phyloP scores from a whole-genome alignment of 2,113 vertebrate genomes.

The Corythoichthys intestinalis region DNA sequence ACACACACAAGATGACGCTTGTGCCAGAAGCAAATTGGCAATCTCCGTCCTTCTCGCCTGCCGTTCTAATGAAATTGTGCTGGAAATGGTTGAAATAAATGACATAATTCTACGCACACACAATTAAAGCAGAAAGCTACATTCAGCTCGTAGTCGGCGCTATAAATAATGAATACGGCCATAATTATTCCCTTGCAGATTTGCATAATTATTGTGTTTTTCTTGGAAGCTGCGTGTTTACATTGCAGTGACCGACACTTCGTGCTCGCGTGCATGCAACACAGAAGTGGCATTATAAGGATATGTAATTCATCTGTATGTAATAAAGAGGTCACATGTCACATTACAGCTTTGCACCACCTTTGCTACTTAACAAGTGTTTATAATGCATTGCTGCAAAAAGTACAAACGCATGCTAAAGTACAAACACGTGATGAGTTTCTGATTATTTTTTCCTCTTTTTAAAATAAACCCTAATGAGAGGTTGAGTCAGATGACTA shows the following conservation, averaged over 20 bases:
- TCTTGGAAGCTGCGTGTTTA: constrained; percentile 68
- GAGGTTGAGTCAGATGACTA: neutral
- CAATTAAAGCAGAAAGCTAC: constrained; percentile 74
- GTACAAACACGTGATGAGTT: neutral
- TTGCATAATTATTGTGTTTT: constrained; percentile 78
- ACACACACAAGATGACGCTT: constrained; percentile 73
- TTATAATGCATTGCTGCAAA: constrained; percentile 30
- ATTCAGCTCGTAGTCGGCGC: constrained; percentile 74
- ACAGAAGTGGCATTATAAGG: constrained; percentile 58
- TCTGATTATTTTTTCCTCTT: neutral
- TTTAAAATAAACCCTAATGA: constrained; percentile 1
- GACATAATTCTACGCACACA: constrained; percentile 73
- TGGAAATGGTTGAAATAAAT: constrained; percentile 73
- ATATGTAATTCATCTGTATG: constrained; percentile 66
- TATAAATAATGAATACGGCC: constrained; percentile 78
- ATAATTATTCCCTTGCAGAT: constrained; percentile 75
- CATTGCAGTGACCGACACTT: constrained; percentile 59
- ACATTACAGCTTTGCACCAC: constrained; percentile 47
- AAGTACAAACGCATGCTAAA: neutral
- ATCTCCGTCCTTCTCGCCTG: constrained; percentile 66
- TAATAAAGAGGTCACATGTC: constrained; percentile 58
- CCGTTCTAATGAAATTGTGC: constrained; percentile 73
- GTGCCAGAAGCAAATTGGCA: constrained; percentile 70
- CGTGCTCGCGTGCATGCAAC: constrained; percentile 46
- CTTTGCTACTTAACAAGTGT: constrained; percentile 51